Evolutionary conservation across 2,888 invertebrate genomes (phyloP), one percentile per base, ranked within the genome.

Genomic region (Teleogryllus oceanicus): DNA sequence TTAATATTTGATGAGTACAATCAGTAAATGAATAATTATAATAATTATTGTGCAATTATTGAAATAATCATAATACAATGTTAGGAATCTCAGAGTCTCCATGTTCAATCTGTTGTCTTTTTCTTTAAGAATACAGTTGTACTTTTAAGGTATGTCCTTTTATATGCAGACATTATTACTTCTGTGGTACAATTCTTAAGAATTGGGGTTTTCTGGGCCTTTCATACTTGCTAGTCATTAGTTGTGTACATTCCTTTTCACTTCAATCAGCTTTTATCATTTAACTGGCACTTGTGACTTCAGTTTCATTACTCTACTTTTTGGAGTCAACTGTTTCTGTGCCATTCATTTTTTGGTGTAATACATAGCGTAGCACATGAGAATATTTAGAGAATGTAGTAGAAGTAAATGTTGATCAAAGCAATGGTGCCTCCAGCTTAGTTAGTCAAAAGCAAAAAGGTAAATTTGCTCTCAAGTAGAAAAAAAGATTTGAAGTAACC

Each of bases 1-100:
- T 62, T 62, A 62, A 62, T 62, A 62, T 62, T 62, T 62, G 62
- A 62, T 62, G n/a, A 62, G 62, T 62, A 62, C 62, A 62, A 62
- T 62, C n/a, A 37, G 37, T 62, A 62, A 13, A 62, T 62, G 62
- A 18, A 62, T 18, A 13, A 13, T 62, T 13, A 4, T 62, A n/a
- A 62, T 62, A 18, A 62, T 62, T 62, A n/a, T 18, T 62, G 62
- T 62, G 62, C 62, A 62, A 62, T 62, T n/a, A 62, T 62, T 62
- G 13, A 62, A 62, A 62, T 62, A 62, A 18, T 62, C 13, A 1
- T 62, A 62, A 18, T 62, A 18, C 62, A 62, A 18, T 62, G 62
- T 18, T n/a, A 62, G n/a, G 62, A 62, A 62, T 62, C 62, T 62
- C 62, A 62, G 62, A 62, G 37, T 37, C 37, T 37, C 37, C 37